Evolutionary conservation across 2,888 invertebrate species (phyloP), one percentile per base, ranked within the genome.

Genomic region (Eupithecia pulchellata): DNA sequence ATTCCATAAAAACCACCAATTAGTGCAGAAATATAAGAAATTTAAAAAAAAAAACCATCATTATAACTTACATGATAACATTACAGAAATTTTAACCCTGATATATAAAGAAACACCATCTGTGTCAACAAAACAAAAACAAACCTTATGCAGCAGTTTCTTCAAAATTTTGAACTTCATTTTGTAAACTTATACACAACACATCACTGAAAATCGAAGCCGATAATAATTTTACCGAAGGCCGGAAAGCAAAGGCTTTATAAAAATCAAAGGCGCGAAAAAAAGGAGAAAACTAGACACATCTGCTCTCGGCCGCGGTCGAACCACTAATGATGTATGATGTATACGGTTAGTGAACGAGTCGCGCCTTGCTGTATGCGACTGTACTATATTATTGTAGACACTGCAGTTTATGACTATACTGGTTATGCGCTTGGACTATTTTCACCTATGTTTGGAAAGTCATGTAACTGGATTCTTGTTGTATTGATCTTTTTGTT

Each of bases 121-220:
- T 73, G 65, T 58, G 29, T 66, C 64, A 73, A 75, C 68, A 73
- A 73, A 73, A 20, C 88, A 78, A 79, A 92, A 47, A 79, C 88
- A 79, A 79, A 93, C 92, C 91, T 90, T 88, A 72, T 86, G 91
- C 72, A 84, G 83, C 71, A 82, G 83, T 78, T 92, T 92, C 89
- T 92, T 93, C 81, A 93, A 91, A 78, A 93, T 82, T 82, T 90
- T 93, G 78, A 93, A 93, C 86, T 93, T 93, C 93, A 93, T 92
- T 34, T 68, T 77, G 27, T 62, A 11, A 36, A 25, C 65, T 74
- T 76, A 77, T 75, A 78, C 80, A 82, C 84, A 83, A 71, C 81
- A 80, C 84, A 86, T 83, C 82, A 85, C 85, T 72, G 73, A 78
- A 81, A 72, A 64, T 60, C 57, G 58, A 70, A 71, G 63, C 57